These are phyloP conservation scores for Agrochola circellaris DNA, from an alignment of 2,888 invertebrate species.

Conservation along the genomic window DNA sequence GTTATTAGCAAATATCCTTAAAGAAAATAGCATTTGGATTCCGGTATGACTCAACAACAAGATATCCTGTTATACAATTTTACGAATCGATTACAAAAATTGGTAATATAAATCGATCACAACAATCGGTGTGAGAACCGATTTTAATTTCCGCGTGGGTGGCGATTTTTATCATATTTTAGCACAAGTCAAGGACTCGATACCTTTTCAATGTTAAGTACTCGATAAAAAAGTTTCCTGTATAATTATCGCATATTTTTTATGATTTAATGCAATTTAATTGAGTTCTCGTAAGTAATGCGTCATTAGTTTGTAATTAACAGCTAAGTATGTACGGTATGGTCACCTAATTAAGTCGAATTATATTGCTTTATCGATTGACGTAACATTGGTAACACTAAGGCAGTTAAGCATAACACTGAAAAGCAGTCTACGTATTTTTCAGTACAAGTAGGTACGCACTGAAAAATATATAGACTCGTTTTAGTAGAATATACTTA, in stretches of 20 bases:
- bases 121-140: conserved; percentile 22
- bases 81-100: conserved; percentile 3
- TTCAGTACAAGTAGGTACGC: not conserved
- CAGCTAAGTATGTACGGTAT: not conserved
- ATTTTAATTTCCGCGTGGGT: conserved; percentile 42
- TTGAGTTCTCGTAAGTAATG: conserved; percentile 6
- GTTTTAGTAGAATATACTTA: not conserved
- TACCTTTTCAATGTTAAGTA: conserved; percentile 63
- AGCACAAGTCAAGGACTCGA: conserved; percentile 57
- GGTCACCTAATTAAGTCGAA: conserved; percentile 33
- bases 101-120: not conserved
- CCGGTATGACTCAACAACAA: conserved; percentile 48
- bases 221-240: conserved; percentile 64
- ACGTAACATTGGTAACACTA: conserved; percentile 24
- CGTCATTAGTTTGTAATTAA: conserved; percentile 32
- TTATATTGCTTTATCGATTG: conserved; percentile 14
- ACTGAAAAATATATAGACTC: not conserved
- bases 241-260: conserved; percentile 41
- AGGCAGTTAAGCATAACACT: conserved; percentile 21
- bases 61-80: conserved; percentile 39
- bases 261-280: conserved; percentile 29
- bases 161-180: conserved; percentile 45
- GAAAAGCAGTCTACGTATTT: conserved; percentile 9
- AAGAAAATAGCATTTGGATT: conserved; percentile 46
- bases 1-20: conserved; percentile 56